phyloP scores from a whole-genome alignment of 2,113 vertebrate species.

The Crocuta crocuta region DNA sequence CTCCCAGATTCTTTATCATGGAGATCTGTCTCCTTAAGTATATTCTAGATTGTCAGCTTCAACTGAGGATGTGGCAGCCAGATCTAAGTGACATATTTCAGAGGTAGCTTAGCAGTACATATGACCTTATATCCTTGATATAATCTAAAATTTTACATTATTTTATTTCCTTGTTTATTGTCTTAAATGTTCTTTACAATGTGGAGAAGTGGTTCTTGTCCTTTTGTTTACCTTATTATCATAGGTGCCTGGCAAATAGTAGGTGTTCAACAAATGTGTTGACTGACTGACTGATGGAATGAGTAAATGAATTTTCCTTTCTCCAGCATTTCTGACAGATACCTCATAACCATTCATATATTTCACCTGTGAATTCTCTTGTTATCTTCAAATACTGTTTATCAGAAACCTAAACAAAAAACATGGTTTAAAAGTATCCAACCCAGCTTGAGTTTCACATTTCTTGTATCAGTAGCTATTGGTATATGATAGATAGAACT shows the following conservation, averaged over 20 bases:
- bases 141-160: not conserved
- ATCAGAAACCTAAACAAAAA: not conserved
- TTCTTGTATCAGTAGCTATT: not conserved
- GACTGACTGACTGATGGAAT: not conserved
- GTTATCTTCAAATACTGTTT: not conserved
- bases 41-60: not conserved
- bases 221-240: not conserved
- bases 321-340: not conserved
- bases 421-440: not conserved
- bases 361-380: not conserved
- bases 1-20: not conserved
- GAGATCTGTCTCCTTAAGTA: not conserved
- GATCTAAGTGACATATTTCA: not conserved
- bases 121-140: not conserved
- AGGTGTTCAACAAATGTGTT: not conserved
- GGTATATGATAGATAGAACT: not conserved
- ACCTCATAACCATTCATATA: not conserved
- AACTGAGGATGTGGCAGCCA: not conserved
- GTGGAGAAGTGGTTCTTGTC: not conserved
- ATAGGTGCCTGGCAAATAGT: not conserved
- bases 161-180: not conserved
- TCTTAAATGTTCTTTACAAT: not conserved
- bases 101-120: not conserved
- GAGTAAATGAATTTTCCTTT: not conserved
- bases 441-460: not conserved